Evolutionary conservation across 2,113 vertebrate species (phyloP), one percentile per base, ranked within the genome.

Genomic region (Python bivittatus): DNA sequence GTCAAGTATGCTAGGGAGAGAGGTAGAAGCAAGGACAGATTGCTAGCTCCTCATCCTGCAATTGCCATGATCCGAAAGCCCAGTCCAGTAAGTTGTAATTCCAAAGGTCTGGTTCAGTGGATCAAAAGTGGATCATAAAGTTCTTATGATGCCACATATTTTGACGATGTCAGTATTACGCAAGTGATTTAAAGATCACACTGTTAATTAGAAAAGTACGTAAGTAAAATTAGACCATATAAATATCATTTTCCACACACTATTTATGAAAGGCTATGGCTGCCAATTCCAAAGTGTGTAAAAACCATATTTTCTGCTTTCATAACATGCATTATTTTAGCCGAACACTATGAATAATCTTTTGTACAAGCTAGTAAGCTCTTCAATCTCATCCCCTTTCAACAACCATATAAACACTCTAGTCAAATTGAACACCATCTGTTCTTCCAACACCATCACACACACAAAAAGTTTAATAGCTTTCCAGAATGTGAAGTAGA

Each of bases 341-440:
- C 23, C 42, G 89, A 93, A 87, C 64, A 84, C 64, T 91, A 61
- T 86, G 83, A 2, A 17, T 29, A 54, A 88, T 87, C 57, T 84
- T 87, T 25, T 86, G 25, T 10, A 48, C 86, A 61, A 87, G 27
- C 23, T 27, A 85, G 87, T 92, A 89, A 48, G 29, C 60, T 58
- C 42, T 0, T 0, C 79, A 92, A 60, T 58, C 42, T 44, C 61
- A 57, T 79, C 27, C 92, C 92, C 57, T 2, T 93, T 84, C 64
- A 58, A 72, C 27, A 91, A 90, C 90, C 7, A 3, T 90, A n/a
- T 44, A 52, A 64, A 93, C 91, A 88, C 13, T 22, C 72, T 1
- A 68, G 72, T n/a, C 83, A 94, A 93, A 72, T 27, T 84, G 87
- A 91, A 84, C 72, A 57, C 56, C 83, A 20, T 91, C 90, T 92